Evolutionary conservation across 2,888 invertebrate genomes (phyloP).

Genomic region (Dasypogon diadema): DNA sequence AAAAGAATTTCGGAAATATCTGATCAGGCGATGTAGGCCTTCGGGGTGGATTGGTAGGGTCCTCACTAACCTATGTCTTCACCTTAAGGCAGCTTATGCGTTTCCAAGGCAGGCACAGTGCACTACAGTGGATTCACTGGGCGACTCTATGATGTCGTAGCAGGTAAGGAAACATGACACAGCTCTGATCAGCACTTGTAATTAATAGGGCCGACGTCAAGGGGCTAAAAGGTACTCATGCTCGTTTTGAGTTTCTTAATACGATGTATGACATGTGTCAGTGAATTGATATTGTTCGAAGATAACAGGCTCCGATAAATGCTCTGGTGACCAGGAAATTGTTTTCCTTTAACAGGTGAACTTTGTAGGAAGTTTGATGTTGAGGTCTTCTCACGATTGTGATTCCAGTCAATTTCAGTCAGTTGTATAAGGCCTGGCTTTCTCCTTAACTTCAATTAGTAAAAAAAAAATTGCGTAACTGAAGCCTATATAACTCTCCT

Average conservation of each 20-base stretch:
- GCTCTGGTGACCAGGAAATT: constrained; percentile 20
- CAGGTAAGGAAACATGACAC: constrained; percentile 13
- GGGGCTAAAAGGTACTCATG: constrained; percentile 33
- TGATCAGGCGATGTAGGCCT: constrained; percentile 16
- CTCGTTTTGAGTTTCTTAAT: constrained; percentile 1
- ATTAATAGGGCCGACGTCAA: constrained; percentile 45
- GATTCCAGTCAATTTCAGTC: too few relatives aligned
- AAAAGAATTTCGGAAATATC: constrained; percentile 45
- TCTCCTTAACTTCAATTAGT: too few relatives aligned
- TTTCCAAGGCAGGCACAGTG: constrained; percentile 22
- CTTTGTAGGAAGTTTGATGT: too few relatives aligned
- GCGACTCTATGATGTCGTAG: background rate
- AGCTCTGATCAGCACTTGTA: constrained; percentile 17
- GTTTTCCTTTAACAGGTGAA: too few relatives aligned
- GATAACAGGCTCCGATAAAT: constrained; percentile 29
- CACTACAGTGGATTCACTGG: background rate
- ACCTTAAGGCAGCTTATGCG: constrained; percentile 19
- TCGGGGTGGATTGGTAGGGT: background rate
- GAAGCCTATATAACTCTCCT: too few relatives aligned
- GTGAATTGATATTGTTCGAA: constrained; percentile 25
- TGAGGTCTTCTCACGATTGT: too few relatives aligned
- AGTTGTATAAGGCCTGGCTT: too few relatives aligned
- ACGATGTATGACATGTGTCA: constrained; percentile 40
- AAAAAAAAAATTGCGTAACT: too few relatives aligned
- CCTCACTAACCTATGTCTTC: background rate